Conservation (phyloP, 2,113 vertebrate species). For the Engraulis encrasicolus region DNA sequence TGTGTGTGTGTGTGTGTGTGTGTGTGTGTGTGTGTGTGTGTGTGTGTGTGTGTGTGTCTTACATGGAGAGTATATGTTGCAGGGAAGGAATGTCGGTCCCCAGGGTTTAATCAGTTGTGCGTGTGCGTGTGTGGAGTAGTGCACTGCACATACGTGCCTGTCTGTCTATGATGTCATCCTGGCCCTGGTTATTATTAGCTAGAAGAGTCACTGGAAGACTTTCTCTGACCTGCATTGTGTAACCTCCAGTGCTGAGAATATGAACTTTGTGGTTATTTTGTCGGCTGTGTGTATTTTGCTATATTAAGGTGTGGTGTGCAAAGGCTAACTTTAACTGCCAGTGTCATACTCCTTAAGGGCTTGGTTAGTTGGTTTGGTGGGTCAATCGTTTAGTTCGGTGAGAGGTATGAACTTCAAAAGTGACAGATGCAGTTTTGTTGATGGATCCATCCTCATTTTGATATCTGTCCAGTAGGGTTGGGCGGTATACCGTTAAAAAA, state of each 20-base stretch:
- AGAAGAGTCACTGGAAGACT: neutral
- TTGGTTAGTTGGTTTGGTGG: conserved; percentile 10
- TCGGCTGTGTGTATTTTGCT: neutral
- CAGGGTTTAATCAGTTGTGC: conserved; percentile 72
- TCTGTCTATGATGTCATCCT: conserved; percentile 64
- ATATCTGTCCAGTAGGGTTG: too few relatives aligned
- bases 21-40: conserved; percentile 11
- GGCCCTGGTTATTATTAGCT: conserved; percentile 66
- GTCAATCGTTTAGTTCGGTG: too few relatives aligned
- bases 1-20: too few relatives aligned
- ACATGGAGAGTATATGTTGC: conserved; percentile 41
- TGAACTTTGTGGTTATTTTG: neutral
- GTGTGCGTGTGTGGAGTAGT: conserved; percentile 56
- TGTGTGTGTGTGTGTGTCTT: conserved; percentile 33
- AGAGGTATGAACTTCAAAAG: neutral
- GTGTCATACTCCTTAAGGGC: conserved; percentile 3
- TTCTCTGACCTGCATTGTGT: conserved; percentile 21
- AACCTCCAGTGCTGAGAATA: conserved; percentile 9
- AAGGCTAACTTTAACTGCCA: conserved; percentile 6
- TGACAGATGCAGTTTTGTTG: conserved; percentile 38
- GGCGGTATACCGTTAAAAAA: too few relatives aligned
- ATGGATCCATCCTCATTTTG: too few relatives aligned
- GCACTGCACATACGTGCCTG: neutral
- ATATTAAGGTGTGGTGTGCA: neutral
- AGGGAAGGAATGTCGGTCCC: conserved; percentile 55